Percentiles rank a stretch among this genome's conserved stretches.
Conservation (phyloP, 2,113 vertebrate genomes). For the Melanocharis versteri region DNA sequence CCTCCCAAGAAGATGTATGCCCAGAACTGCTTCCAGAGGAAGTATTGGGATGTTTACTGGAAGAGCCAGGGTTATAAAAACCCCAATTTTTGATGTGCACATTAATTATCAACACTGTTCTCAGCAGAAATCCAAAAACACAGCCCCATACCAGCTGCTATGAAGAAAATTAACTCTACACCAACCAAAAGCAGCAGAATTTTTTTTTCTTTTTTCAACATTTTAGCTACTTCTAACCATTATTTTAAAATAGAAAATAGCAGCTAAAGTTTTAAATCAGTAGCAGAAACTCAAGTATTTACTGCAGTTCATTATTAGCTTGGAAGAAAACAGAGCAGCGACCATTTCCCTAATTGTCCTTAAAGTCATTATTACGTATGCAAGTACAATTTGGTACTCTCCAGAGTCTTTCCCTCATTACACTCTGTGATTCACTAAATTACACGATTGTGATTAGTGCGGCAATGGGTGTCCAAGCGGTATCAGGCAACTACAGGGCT, state of each 20-base stretch:
- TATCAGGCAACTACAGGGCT: conserved; percentile 73
- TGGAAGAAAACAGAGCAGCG: conserved; percentile 52
- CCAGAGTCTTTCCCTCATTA: conserved; percentile 54
- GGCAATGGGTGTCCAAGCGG: conserved; percentile 72
- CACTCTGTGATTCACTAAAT: conserved; percentile 67
- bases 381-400: conserved; percentile 54
- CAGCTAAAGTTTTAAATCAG: conserved; percentile 27
- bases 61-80: rapidly evolving
- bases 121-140: neutral
- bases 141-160: neutral
- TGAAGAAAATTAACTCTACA: neutral
- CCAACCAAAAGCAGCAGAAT: neutral
- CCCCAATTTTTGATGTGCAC: neutral
- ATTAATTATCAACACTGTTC: neutral
- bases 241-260: conserved; percentile 22
- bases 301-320: conserved; percentile 37
- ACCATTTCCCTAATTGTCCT: conserved; percentile 64
- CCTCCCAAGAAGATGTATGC: neutral
- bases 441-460: conserved; percentile 64
- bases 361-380: conserved; percentile 64
- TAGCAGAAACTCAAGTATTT: conserved; percentile 6
- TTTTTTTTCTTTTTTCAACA: neutral
- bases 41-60: no score
- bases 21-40: neutral
- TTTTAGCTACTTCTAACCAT: neutral